Evolutionary conservation across 1,140 invertebrate genomes (phyloP), one percentile per base, ranked within the genome.

Genomic region (Dendrolimus kikuchii): DNA sequence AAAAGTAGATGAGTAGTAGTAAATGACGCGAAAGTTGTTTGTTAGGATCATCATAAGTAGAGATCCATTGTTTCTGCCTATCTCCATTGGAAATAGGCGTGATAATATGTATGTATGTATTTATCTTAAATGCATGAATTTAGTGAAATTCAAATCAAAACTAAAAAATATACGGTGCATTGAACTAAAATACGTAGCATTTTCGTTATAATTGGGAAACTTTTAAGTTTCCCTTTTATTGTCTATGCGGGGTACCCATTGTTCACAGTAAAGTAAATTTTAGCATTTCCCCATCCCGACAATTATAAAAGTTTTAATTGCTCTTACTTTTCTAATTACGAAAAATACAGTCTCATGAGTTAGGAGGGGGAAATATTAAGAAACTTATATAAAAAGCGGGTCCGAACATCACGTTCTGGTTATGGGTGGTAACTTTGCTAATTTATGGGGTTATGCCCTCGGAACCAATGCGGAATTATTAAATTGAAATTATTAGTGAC

Each of bases 241-340:
- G 71, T 77, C 74, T 72, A 59, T 74, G 69, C 60, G 55, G 42
- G 61, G 43, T 63, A 51, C 46, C 70, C 77, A 81, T 81, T 84
- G 78, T 81, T 77, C 78, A 76, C 64, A 66, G 66, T 57, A 64
- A 68, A 79, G 73, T 64, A 80, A 80, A 81, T 78, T 79, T 81
- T 68, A 73, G 66, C 65, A 65, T 73, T 73, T 68, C 71, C 61
- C 65, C 75, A 77, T 80, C 76, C 66, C 71, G 68, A 81, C 77
- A 81, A 84, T 84, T 84, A 81, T 78, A 81, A 81, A 84, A 84
- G 76, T 84, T 84, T 84, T 82, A 84, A 84, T 84, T 82, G 79
- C 75, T 80, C 68, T 57, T 75, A 82, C 81, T 84, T 84, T 82
- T 70, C 68, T 81, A 82, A 84, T 82, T 84, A 81, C 66, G 72